A percentile compares a stretch with the other conserved stretches of the same genome.
phyloP scores from a whole-genome alignment of 2,113 vertebrate genomes.

The Melanotaenia duboulayi region DNA sequence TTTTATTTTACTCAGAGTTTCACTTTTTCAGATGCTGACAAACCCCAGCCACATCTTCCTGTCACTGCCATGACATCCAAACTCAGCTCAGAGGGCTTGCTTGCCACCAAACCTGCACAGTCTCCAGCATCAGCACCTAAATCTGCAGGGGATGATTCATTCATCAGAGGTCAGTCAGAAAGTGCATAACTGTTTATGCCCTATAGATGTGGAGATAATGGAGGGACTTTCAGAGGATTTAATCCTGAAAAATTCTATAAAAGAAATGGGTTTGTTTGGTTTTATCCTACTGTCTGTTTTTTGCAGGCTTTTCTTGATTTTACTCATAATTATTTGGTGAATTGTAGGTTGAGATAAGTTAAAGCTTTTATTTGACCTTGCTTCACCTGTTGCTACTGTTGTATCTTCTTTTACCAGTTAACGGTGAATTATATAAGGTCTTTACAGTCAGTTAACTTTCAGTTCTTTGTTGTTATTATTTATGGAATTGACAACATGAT shows the following conservation, averaged over 20 bases:
- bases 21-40: constrained; percentile 41
- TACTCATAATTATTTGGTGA: neutral
- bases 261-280: too few species aligned
- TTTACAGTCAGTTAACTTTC: neutral
- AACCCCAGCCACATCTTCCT: constrained; percentile 56
- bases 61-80: constrained; percentile 61
- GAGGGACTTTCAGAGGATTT: neutral
- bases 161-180: constrained; percentile 41
- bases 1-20: too few species aligned
- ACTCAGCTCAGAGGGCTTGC: constrained; percentile 27
- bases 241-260: neutral
- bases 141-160: constrained; percentile 32
- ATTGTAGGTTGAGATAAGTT: neutral
- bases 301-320: too few species aligned
- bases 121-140: constrained; percentile 21
- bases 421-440: neutral
- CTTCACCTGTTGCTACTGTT: neutral
- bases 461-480: too few species aligned
- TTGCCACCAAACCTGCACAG: constrained; percentile 9
- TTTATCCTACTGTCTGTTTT: too few species aligned
- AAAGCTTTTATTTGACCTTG: too few species aligned
- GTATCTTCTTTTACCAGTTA: neutral
- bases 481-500: too few species aligned
- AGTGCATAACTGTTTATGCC: neutral
- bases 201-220: neutral